phyloP scores from a whole-genome alignment of 2,888 invertebrate genomes.

The Amphimallon solstitiale region DNA sequence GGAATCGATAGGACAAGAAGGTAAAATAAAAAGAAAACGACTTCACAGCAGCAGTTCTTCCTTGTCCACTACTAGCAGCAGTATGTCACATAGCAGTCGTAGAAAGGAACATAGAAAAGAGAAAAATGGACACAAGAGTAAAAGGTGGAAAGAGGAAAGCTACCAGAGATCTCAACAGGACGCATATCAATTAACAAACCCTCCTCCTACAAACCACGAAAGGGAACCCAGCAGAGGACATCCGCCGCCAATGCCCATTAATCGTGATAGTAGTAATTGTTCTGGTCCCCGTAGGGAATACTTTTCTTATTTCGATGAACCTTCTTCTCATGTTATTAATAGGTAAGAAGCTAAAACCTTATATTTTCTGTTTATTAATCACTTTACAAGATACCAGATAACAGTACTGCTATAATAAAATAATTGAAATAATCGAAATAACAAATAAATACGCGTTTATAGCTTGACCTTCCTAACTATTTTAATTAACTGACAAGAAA shows the following conservation, averaged over 20 bases:
- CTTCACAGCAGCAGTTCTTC: conserved; percentile 61
- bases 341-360: conserved; percentile 59
- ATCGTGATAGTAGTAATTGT: conserved; percentile 43
- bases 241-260: not conserved
- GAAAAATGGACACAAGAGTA: conserved; percentile 55
- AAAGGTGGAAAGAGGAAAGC: conserved; percentile 57
- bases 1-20: conserved; percentile 42
- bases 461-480: no score
- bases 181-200: conserved; percentile 50
- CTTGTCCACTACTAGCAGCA: conserved; percentile 60
- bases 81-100: conserved; percentile 56
- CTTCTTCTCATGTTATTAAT: conserved; percentile 71
- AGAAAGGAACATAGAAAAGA: conserved; percentile 51
- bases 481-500: no score
- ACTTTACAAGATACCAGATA: no score
- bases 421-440: no score
- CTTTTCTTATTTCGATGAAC: conserved; percentile 79
- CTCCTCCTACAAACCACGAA: conserved; percentile 74
- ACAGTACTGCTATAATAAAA: no score
- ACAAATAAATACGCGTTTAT: no score
- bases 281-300: conserved; percentile 61
- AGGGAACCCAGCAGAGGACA: conserved; percentile 63
- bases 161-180: conserved; percentile 55
- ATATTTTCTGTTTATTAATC: no score
- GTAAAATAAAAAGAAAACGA: conserved; percentile 59